A percentile compares a stretch with the other conserved stretches of the same genome.
Conservation (phyloP, 2,888 invertebrate genomes). For the Xanthia togata region DNA sequence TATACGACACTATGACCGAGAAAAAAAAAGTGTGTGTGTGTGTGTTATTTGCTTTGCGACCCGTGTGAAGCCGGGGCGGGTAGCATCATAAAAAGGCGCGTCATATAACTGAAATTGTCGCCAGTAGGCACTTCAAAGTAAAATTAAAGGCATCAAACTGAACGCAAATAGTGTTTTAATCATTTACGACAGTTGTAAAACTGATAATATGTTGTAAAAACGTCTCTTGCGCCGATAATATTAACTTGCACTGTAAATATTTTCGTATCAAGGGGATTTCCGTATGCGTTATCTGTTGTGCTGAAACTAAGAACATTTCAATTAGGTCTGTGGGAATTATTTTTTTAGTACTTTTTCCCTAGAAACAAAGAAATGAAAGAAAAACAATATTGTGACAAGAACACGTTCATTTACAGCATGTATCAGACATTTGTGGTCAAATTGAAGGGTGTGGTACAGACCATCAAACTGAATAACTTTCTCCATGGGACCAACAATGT, state of each 20-base stretch:
- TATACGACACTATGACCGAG: too few relatives aligned
- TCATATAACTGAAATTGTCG: constrained; percentile 25
- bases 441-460: too few relatives aligned
- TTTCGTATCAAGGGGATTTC: constrained; percentile 65
- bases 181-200: constrained; percentile 65
- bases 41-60: too few relatives aligned
- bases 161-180: constrained; percentile 52
- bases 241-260: constrained; percentile 64
- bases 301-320: not conserved
- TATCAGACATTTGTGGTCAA: too few relatives aligned
- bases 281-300: constrained; percentile 39
- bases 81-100: not conserved
- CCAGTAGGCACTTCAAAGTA: constrained; percentile 59
- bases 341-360: not conserved
- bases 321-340: too few relatives aligned
- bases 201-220: constrained; percentile 67
- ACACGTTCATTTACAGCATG: too few relatives aligned
- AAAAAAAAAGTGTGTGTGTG: too few relatives aligned
- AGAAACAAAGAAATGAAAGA: too few relatives aligned
- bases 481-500: too few relatives aligned
- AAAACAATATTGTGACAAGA: too few relatives aligned
- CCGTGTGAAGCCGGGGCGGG: too few relatives aligned
- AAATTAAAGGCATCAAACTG: constrained; percentile 31
- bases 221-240: constrained; percentile 55
- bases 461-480: too few relatives aligned